Evolutionary conservation across 2,113 vertebrate species (phyloP).

Genomic region (Grus americana): DNA sequence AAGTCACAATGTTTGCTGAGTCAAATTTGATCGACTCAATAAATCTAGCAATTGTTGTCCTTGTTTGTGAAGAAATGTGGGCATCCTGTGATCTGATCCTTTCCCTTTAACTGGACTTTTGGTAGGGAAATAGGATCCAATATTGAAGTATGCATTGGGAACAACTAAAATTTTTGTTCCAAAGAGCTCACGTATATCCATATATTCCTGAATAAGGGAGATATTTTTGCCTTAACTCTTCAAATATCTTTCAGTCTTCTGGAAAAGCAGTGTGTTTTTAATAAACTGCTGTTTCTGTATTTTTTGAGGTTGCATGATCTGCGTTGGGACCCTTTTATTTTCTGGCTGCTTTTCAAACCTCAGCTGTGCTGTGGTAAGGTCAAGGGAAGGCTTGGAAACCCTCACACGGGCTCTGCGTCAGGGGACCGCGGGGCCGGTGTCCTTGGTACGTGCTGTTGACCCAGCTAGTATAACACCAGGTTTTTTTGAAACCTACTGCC

Average conservation of each 20-base stretch:
- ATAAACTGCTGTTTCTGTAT: not conserved
- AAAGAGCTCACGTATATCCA: rapidly evolving
- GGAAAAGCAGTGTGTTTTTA: not conserved
- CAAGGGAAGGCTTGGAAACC: not conserved
- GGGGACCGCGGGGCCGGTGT: not conserved
- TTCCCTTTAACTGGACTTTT: not conserved
- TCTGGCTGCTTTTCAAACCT: not conserved
- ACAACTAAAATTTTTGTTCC: not conserved
- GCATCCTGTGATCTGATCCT: not conserved
- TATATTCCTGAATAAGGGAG: not conserved
- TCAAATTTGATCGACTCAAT: constrained; percentile 16
- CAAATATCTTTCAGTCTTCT: not conserved
- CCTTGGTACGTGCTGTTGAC: not conserved
- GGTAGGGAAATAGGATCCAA: not conserved
- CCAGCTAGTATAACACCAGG: not conserved
- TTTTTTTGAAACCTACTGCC: not conserved
- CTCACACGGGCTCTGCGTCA: not conserved
- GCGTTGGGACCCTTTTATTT: not conserved
- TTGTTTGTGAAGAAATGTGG: not conserved
- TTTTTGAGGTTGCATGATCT: not conserved
- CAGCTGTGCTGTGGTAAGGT: not conserved
- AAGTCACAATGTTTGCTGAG: constrained; percentile 30
- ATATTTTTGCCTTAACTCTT: not conserved
- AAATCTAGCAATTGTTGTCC: constrained; percentile 47
- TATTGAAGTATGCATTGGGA: not conserved